Percentiles rank a stretch among this genome's conserved stretches.
These are phyloP conservation scores for Charadrius vociferus DNA, from an alignment of 2,113 vertebrate genomes.

Conservation along the genomic window DNA sequence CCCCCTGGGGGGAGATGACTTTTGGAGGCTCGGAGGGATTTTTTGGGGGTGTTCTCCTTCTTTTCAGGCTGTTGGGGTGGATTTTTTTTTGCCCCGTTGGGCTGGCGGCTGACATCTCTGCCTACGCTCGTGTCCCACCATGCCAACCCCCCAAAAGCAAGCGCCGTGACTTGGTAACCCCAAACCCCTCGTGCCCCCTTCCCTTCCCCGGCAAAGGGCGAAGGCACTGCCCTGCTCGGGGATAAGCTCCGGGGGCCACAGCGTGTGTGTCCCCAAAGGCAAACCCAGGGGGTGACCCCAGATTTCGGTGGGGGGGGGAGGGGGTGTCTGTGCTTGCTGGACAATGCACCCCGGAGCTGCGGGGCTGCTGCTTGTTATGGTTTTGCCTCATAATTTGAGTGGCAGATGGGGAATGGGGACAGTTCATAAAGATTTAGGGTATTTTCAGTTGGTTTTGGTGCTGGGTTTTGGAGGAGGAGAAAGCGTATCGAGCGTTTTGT, in stretches of 20 bases:
- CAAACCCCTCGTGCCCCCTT: neutral
- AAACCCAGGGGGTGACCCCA: neutral
- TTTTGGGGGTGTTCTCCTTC: neutral
- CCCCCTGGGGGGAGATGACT: neutral
- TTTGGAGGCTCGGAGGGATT: neutral
- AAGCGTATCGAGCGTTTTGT: neutral
- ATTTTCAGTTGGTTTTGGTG: neutral
- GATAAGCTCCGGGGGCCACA: fast-evolving
- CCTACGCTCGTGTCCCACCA: fast-evolving
- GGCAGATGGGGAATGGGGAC: neutral
- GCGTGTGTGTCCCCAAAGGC: fast-evolving
- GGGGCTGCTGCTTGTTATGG: fast-evolving
- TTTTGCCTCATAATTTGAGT: neutral
- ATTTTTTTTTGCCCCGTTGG: neutral
- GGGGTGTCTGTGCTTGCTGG: too few species aligned
- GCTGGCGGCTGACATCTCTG: too few species aligned
- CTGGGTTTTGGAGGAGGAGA: neutral
- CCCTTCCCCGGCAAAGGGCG: neutral
- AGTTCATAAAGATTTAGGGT: neutral
- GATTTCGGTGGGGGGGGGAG: too few species aligned
- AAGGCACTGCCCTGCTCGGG: neutral
- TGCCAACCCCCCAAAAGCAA: neutral
- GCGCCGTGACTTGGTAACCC: fast-evolving
- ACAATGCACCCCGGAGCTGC: neutral
- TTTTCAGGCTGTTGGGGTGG: neutral